phyloP scores from a whole-genome alignment of 2,797 vertebrate species.

The Sphenopsis melanotis region DNA sequence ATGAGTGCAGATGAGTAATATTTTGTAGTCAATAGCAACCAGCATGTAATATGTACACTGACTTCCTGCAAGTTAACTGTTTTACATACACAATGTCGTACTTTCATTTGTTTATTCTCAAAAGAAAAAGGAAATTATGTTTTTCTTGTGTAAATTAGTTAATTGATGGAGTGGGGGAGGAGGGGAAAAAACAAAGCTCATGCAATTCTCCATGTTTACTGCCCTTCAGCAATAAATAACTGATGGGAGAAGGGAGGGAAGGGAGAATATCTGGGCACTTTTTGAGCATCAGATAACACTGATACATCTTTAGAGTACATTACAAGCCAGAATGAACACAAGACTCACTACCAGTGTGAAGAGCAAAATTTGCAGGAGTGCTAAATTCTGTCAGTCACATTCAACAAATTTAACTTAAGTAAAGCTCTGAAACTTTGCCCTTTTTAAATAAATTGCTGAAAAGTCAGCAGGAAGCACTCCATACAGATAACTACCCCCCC shows the following conservation, averaged over 20 bases:
- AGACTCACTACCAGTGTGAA: background rate
- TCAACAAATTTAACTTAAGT: background rate
- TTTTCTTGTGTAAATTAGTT: background rate
- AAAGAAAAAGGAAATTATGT: background rate
- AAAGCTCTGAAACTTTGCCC: background rate
- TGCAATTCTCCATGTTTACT: background rate
- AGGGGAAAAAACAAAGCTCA: background rate
- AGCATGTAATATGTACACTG: background rate
- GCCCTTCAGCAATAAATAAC: background rate
- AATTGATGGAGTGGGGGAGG: background rate
- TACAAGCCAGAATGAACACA: background rate
- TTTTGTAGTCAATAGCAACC: conserved; percentile 55
- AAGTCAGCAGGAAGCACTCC: background rate
- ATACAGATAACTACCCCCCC: fast-evolving
- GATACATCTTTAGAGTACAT: background rate
- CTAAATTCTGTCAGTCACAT: background rate
- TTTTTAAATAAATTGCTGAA: background rate
- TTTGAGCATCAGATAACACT: background rate
- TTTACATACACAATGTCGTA: background rate
- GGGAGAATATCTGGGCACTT: fast-evolving
- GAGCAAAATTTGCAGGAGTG: background rate
- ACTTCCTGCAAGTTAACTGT: background rate
- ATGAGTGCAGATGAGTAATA: conserved; percentile 3
- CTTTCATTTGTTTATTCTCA: background rate
- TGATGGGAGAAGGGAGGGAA: background rate